Conservation (phyloP, 2,888 invertebrate genomes). For the Amiota mariae region DNA sequence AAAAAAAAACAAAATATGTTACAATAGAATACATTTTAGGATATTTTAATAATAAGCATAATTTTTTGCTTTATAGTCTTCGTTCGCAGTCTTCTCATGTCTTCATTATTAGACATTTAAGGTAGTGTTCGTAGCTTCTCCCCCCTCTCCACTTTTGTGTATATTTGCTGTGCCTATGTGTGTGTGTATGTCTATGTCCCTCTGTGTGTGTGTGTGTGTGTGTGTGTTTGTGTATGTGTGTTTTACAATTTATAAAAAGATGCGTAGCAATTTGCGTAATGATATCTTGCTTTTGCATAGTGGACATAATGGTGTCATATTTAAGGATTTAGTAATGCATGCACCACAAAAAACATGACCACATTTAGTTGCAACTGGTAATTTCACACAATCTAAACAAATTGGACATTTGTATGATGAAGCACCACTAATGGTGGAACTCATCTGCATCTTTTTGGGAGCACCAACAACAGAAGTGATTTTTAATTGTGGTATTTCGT, state of each 20-base stretch:
- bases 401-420: slow-evolving; percentile 45
- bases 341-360: slow-evolving; percentile 50
- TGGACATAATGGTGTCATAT: slow-evolving; percentile 47
- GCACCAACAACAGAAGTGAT: too few relatives aligned
- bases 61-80: not conserved
- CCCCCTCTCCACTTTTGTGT: not conserved
- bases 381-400: slow-evolving; percentile 48
- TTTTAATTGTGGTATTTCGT: too few relatives aligned
- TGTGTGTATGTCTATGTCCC: too few relatives aligned
- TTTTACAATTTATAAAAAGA: slow-evolving; percentile 40
- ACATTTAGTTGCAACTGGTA: slow-evolving; percentile 50
- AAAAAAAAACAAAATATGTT: too few relatives aligned
- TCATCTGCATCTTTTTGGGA: not conserved
- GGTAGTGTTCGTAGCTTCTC: not conserved
- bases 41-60: not conserved
- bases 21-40: too few relatives aligned
- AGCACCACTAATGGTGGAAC: too few relatives aligned
- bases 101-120: not conserved
- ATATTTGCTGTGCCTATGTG: not conserved
- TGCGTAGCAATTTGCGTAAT: slow-evolving; percentile 39
- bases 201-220: too few relatives aligned
- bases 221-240: too few relatives aligned
- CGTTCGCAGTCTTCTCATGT: not conserved
- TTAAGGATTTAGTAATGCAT: slow-evolving; percentile 45
- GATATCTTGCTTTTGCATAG: slow-evolving; percentile 47